Evolutionary conservation across 2,888 invertebrate genomes (phyloP).

Genomic region (Vanessa cardui): DNA sequence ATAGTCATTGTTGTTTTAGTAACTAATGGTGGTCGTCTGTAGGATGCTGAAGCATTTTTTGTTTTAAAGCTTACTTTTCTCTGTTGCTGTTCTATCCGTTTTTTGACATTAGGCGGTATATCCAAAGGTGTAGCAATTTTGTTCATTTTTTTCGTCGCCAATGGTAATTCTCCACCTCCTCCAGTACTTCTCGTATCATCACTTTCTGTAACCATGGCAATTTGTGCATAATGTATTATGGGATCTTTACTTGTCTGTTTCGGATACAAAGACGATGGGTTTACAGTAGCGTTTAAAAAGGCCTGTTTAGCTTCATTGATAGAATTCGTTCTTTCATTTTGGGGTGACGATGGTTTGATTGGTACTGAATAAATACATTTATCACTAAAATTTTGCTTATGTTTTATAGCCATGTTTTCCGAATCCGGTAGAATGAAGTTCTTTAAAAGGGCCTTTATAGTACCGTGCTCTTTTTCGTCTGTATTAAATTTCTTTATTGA

Average conservation of each 20-base stretch:
- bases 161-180: conserved; percentile 60
- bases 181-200: conserved; percentile 78
- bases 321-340: conserved; percentile 61
- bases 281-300: conserved; percentile 68
- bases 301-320: conserved; percentile 71
- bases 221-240: conserved; percentile 70
- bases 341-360: conserved; percentile 57
- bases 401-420: conserved; percentile 73
- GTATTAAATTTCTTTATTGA: conserved; percentile 65
- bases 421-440: conserved; percentile 70
- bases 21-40: conserved; percentile 69
- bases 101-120: conserved; percentile 54
- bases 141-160: conserved; percentile 43
- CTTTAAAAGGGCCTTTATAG: conserved; percentile 69
- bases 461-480: conserved; percentile 66
- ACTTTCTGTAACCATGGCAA: conserved; percentile 69
- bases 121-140: conserved; percentile 47
- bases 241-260: conserved; percentile 50
- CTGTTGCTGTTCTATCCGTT: conserved; percentile 65
- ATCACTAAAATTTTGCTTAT: conserved; percentile 61
- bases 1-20: conserved; percentile 78
- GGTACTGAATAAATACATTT: conserved; percentile 72
- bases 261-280: conserved; percentile 41
- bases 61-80: conserved; percentile 85
- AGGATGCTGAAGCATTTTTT: conserved; percentile 74